Base-by-base conservation (phyloP, 2,797 vertebrate genomes). In the Lepidocolaptes lacrymiger region DNA sequence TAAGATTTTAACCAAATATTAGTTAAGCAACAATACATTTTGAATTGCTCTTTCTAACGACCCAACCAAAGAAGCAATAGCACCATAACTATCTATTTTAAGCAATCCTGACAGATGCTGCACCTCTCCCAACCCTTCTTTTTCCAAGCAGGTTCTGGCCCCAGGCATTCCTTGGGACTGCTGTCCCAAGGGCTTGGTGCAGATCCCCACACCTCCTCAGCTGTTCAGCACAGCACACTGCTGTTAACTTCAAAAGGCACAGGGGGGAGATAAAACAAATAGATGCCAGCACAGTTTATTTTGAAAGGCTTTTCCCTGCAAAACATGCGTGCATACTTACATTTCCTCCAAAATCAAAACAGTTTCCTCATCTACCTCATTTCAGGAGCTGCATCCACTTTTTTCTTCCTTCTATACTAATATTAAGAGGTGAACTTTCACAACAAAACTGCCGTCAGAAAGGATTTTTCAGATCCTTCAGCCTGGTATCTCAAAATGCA, bases 161-260 rank as follows among this genome's bases (percentile, higher is more conserved):
- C 18, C 73, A 91, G 95, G 96, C 95, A 61, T 54, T 83, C 88
- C 94, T 97, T 97, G 94, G 91, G 95, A 97, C 85, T 93, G 85
- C 93, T 94, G 61, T 95, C 95, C 95, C 93, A 90, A 91, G 92
- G 96, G 96, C 72, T 82, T 68, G 93, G 91, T 88, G 91, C 72
- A 93, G 88, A 85, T 68, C 72, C 52, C 30, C 89, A 51, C 62
- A 85, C 37, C 81, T 91, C 92, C 94, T 90, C 71, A 97, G 96
- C 96, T 96, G 95, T 78, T 97, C 93, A 90, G 63, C 71, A 73
- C 91, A 80, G 83, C 89, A 82, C 18, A 44, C 51, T 87, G 77
- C 88, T 95, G 75, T 62, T 84, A 77, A 89, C 84, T 91, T 87
- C 94, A 88, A 85, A 93, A 90, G 77, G 77, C 69, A 58, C 41